Conservation (phyloP, 2,797 vertebrate genomes). For the Xenops minutus region DNA sequence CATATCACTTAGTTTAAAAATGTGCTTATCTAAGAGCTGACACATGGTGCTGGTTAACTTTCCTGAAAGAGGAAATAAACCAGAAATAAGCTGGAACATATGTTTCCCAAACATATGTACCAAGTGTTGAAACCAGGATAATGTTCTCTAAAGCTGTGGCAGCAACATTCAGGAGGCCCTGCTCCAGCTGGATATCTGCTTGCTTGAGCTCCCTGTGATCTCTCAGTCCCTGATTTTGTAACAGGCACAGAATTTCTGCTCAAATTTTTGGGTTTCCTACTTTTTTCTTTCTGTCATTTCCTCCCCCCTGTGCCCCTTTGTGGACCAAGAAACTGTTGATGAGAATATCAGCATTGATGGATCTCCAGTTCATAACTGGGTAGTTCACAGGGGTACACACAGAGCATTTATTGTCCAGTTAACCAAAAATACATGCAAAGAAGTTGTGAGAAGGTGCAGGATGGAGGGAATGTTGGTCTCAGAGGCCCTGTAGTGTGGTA, state of each 20-base stretch:
- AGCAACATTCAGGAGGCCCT: neutral
- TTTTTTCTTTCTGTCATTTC: neutral
- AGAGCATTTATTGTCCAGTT: neutral
- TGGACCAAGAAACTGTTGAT: neutral
- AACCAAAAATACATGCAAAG: neutral
- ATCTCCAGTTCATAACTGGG: neutral
- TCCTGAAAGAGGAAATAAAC: neutral
- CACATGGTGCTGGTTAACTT: neutral
- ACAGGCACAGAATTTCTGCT: neutral
- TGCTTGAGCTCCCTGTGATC: neutral
- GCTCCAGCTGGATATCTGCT: neutral
- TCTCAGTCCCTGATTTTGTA: neutral
- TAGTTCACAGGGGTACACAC: neutral
- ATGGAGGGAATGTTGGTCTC: neutral
- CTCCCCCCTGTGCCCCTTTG: neutral
- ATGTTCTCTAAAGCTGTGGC: neutral
- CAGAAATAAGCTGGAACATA: neutral
- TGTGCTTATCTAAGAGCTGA: neutral
- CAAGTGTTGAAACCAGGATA: neutral
- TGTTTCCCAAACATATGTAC: neutral
- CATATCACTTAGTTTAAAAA: neutral
- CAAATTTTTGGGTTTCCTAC: neutral
- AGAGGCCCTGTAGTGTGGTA: neutral
- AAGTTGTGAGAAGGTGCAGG: neutral
- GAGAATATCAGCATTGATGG: neutral